A percentile compares a stretch with the other conserved stretches of the same genome.
Conservation (phyloP, 2,888 invertebrate genomes). For the Taphrorychus bicolor region DNA sequence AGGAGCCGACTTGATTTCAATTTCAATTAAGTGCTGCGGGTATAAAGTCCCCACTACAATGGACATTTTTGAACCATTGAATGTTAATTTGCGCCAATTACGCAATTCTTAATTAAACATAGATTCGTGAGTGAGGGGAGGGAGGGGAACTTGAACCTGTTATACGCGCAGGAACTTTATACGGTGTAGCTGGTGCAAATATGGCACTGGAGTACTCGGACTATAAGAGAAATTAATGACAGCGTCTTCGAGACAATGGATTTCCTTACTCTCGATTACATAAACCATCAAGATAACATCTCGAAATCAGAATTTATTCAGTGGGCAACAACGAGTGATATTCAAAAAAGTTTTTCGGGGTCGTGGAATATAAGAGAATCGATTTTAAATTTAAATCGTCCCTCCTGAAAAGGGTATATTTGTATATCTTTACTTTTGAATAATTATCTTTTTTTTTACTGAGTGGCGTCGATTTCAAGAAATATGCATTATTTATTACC, state of each 20-base stretch:
- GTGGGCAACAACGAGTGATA: slow-evolving; percentile 31
- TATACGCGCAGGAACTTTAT: too few relatives aligned
- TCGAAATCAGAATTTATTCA: slow-evolving; percentile 37
- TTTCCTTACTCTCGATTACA: slow-evolving; percentile 38
- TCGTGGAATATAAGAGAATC: slow-evolving; percentile 39
- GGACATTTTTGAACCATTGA: not conserved
- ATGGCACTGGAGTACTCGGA: slow-evolving; percentile 10
- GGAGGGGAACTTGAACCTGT: not conserved
- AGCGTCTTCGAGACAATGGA: slow-evolving; percentile 37
- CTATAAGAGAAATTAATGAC: slow-evolving; percentile 39
- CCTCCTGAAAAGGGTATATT: slow-evolving; percentile 35
- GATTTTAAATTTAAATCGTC: slow-evolving; percentile 41
- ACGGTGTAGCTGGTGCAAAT: too few relatives aligned
- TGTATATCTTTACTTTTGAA: slow-evolving; percentile 37
- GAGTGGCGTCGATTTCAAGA: slow-evolving; percentile 18
- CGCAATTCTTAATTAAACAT: not conserved
- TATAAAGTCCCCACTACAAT: not conserved
- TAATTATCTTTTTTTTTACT: slow-evolving; percentile 34
- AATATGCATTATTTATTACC: slow-evolving; percentile 23
- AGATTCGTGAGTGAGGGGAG: too few relatives aligned
- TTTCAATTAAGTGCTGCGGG: not conserved
- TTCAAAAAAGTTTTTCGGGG: slow-evolving; percentile 25
- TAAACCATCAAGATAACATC: slow-evolving; percentile 41
- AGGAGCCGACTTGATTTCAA: not conserved
- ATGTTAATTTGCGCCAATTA: not conserved